Percentiles rank a stretch among this genome's conserved stretches.
These are phyloP conservation scores for Pygocentrus nattereri DNA, from an alignment of 2,797 vertebrate species.

Conservation along the genomic window DNA sequence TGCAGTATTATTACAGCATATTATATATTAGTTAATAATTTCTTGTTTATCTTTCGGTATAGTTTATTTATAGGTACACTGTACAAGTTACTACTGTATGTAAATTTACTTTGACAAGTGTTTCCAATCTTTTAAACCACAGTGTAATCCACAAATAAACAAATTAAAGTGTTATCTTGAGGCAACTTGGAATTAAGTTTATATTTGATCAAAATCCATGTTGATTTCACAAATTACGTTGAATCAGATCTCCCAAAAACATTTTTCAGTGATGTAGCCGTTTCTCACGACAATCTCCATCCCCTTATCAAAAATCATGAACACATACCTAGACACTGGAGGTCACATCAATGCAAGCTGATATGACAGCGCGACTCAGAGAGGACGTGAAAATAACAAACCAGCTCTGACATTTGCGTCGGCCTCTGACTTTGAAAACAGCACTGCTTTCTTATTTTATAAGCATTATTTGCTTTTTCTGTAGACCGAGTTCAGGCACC, in stretches of 20 bases:
- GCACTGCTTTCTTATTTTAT: neutral
- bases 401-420: neutral
- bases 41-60: no score
- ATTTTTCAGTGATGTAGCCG: neutral
- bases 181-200: no score
- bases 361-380: neutral
- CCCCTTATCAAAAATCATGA: neutral
- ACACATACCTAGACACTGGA: neutral
- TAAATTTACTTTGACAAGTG: no score
- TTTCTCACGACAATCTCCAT: constrained; percentile 1
- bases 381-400: constrained; percentile 6
- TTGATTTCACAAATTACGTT: neutral
- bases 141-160: no score
- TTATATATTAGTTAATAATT: no score
- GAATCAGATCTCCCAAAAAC: neutral
- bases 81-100: no score
- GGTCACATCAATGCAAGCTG: neutral
- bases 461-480: neutral
- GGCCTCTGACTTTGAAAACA: constrained; percentile 9
- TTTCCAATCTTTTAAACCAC: no score
- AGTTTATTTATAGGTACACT: no score
- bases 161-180: no score
- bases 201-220: no score
- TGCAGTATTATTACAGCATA: no score
- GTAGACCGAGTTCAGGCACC: neutral